Conservation (phyloP, 2,888 invertebrate genomes). For the Eupithecia inturbata region DNA sequence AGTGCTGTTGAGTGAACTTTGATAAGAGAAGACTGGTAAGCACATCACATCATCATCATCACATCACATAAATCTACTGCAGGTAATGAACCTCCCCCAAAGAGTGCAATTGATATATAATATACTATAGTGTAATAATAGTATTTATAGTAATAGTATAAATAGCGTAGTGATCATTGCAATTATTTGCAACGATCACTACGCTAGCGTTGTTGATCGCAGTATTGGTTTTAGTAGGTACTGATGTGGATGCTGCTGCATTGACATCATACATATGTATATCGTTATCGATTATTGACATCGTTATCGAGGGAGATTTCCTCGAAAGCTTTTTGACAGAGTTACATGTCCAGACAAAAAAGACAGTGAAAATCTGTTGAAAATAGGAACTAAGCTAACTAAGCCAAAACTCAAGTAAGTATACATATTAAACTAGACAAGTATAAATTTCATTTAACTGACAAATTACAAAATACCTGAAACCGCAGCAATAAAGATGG, state of each 20-base stretch:
- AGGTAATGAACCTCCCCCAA: background rate
- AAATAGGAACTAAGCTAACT: background rate
- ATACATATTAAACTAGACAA: too few relatives aligned
- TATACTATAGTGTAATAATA: too few relatives aligned
- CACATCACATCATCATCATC: too few relatives aligned
- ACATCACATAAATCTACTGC: background rate
- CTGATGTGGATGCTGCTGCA: background rate
- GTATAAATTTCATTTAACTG: background rate
- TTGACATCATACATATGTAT: too few relatives aligned
- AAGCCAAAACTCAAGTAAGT: too few relatives aligned
- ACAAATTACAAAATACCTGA: background rate
- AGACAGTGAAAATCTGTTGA: background rate
- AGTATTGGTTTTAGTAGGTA: background rate
- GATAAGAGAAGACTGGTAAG: background rate
- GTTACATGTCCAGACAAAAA: background rate
- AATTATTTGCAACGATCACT: background rate
- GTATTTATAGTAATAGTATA: too few relatives aligned
- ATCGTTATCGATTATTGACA: too few relatives aligned
- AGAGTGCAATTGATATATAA: too few relatives aligned
- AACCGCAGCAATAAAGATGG: conserved; percentile 1
- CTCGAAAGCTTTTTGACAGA: background rate
- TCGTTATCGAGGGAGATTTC: background rate
- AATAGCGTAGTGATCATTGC: too few relatives aligned
- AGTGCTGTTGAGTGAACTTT: background rate
- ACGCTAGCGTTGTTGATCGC: background rate